These are phyloP conservation scores for Solea senegalensis DNA, from an alignment of 2,113 vertebrate genomes.

Conservation along the genomic window DNA sequence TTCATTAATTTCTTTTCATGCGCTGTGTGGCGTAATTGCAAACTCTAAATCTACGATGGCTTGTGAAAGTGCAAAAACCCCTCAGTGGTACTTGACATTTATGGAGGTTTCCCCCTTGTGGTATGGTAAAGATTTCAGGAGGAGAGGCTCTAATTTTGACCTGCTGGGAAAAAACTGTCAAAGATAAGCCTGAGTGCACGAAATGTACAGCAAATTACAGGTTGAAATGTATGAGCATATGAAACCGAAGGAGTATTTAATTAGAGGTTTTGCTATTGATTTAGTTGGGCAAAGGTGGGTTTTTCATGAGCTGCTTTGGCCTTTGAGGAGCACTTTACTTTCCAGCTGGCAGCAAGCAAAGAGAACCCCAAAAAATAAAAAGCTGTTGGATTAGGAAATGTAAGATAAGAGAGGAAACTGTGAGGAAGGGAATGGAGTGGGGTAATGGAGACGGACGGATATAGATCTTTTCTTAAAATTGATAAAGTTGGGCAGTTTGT, in stretches of 20 bases:
- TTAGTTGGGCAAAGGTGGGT: constrained; percentile 55
- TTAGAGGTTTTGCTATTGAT: constrained; percentile 70
- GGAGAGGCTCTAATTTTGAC: constrained; percentile 39
- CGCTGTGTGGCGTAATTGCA: constrained; percentile 81
- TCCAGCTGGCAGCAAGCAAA: constrained; percentile 50
- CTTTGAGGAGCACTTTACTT: constrained; percentile 67
- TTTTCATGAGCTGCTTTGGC: constrained; percentile 60
- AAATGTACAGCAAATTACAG: constrained; percentile 61
- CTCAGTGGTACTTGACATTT: constrained; percentile 76
- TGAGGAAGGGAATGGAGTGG: background rate
- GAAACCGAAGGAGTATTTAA: constrained; percentile 69
- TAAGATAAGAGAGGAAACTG: constrained; percentile 32
- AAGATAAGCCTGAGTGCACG: constrained; percentile 19
- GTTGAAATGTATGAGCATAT: constrained; percentile 49
- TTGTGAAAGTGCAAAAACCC: constrained; percentile 66
- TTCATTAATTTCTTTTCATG: constrained; percentile 83
- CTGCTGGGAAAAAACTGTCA: constrained; percentile 1
- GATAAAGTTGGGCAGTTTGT: constrained; percentile 5
- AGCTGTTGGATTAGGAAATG: constrained; percentile 52
- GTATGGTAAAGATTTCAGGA: constrained; percentile 51
- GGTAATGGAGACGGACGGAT: constrained; percentile 20
- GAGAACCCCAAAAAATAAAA: constrained; percentile 55
- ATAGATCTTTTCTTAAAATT: constrained; percentile 26
- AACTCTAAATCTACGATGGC: constrained; percentile 84
- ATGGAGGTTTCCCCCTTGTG: constrained; percentile 73